These are phyloP conservation scores for Anguilla anguilla DNA, from an alignment of 2,797 vertebrate species.

Conservation along the genomic window DNA sequence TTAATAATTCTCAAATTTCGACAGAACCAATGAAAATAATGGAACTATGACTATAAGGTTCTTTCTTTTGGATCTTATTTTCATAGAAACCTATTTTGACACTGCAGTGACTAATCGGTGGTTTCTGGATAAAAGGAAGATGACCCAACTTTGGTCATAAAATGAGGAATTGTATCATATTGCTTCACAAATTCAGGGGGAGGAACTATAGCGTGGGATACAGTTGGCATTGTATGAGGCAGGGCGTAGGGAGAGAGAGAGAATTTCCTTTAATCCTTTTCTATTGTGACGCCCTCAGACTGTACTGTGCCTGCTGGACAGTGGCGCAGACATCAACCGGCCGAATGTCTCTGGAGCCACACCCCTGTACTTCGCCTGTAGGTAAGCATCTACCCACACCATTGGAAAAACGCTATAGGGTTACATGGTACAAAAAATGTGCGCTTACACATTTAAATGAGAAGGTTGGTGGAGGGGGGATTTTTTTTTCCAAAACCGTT, in stretches of 20 bases:
- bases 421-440: background rate
- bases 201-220: background rate
- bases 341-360: slow-evolving; percentile 98
- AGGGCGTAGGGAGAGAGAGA: background rate
- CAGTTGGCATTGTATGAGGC: background rate
- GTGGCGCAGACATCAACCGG: slow-evolving; percentile 95
- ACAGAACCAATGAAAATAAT: background rate
- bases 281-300: slow-evolving; percentile 68
- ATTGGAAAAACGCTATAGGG: background rate
- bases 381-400: slow-evolving; percentile 64
- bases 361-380: slow-evolving; percentile 97
- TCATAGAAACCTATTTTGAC: background rate
- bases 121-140: background rate
- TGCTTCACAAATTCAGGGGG: background rate
- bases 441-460: too few species aligned
- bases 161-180: background rate
- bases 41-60: background rate
- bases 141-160: background rate
- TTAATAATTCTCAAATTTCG: background rate
- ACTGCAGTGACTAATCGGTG: background rate
- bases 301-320: slow-evolving; percentile 94
- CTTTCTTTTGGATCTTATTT: background rate
- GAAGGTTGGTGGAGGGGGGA: too few species aligned
- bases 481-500: too few species aligned
- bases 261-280: background rate